Evolutionary conservation across 2,888 invertebrate species (phyloP).

Genomic region (Hirtodrosophila confusa): DNA sequence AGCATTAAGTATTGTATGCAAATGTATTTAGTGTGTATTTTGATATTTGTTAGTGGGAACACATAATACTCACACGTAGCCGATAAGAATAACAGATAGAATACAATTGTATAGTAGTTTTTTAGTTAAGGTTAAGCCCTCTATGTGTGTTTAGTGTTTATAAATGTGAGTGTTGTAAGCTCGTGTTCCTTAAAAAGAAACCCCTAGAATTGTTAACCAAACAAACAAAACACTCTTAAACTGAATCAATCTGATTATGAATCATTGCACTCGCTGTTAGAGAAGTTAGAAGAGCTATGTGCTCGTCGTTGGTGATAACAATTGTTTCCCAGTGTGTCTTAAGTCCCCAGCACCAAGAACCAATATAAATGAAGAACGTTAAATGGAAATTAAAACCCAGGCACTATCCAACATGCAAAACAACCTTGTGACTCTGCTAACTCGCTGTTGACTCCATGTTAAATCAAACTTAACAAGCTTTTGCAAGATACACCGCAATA

Average conservation of each 20-base stretch:
- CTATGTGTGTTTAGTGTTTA: no score
- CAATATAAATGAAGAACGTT: not conserved
- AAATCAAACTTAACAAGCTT: slow-evolving; percentile 2
- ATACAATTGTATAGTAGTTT: not conserved
- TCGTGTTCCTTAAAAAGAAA: not conserved
- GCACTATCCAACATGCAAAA: slow-evolving; percentile 3
- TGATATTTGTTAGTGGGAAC: slow-evolving; percentile 2
- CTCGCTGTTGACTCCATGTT: slow-evolving; percentile 14
- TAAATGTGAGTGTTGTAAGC: not conserved
- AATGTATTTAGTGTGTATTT: slow-evolving; percentile 21
- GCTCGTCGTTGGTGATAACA: slow-evolving; percentile 4
- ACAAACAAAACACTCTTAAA: not conserved
- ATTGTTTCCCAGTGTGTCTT: slow-evolving; percentile 2
- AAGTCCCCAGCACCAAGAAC: not conserved
- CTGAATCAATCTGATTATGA: not conserved
- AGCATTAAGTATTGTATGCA: slow-evolving; percentile 16
- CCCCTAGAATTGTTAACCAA: not conserved
- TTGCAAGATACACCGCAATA: slow-evolving; percentile 42
- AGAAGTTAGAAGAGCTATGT: not conserved
- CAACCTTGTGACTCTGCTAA: slow-evolving; percentile 2
- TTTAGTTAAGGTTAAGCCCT: no score
- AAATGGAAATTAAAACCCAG: no score
- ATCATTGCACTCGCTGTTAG: slow-evolving; percentile 7
- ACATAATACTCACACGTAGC: not conserved
- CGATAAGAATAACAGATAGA: not conserved